Conservation (phyloP, 1,140 invertebrate species). For the Gonioctena quinquepunctata region DNA sequence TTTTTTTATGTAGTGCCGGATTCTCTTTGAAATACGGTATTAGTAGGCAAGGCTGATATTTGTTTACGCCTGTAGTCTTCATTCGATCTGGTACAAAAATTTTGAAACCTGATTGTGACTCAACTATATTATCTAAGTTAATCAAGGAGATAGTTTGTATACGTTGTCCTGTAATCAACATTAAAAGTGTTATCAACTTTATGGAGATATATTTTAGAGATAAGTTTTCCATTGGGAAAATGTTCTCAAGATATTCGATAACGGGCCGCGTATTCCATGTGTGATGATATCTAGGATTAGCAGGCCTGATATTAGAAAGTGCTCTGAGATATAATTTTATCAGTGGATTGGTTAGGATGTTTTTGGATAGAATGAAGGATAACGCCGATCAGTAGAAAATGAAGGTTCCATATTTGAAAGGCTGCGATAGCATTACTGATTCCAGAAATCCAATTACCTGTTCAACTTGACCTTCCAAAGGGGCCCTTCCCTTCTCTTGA, state of each 20-base stretch:
- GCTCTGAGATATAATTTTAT: constrained; percentile 42
- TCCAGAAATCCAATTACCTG: constrained; percentile 12
- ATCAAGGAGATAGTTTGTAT: constrained; percentile 6
- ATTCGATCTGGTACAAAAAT: neutral
- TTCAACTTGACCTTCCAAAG: neutral
- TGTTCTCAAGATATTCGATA: constrained; percentile 6
- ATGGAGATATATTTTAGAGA: neutral
- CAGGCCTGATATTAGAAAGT: constrained; percentile 31
- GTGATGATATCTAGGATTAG: constrained; percentile 33
- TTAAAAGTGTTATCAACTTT: constrained; percentile 28
- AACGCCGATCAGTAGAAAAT: constrained; percentile 11
- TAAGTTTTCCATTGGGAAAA: neutral
- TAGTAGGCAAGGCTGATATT: neutral
- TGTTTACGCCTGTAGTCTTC: neutral
- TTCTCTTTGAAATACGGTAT: neutral
- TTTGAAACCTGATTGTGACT: neutral
- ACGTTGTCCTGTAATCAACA: constrained; percentile 28
- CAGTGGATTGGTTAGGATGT: constrained; percentile 6
- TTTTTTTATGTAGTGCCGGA: neutral
- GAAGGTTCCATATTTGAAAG: neutral
- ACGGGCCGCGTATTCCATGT: constrained; percentile 38
- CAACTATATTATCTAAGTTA: neutral
- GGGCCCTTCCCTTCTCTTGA: neutral
- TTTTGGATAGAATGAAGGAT: constrained; percentile 14
- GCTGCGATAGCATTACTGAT: neutral